phyloP scores from a whole-genome alignment of 2,888 invertebrate species.

The Mechanitis mazaeus region DNA sequence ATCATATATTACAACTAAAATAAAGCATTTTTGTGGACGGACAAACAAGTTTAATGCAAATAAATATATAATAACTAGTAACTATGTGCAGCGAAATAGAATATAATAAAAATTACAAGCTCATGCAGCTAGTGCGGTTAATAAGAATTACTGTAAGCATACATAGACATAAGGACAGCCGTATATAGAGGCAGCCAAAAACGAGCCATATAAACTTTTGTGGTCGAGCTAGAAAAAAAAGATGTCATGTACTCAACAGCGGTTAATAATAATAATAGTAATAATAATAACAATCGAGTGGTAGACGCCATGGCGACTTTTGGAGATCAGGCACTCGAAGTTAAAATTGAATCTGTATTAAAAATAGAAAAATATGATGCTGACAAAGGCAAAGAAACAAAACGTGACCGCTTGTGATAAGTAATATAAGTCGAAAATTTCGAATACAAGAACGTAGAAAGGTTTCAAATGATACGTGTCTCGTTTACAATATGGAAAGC shows the following conservation, averaged over 20 bases:
- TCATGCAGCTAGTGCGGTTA: conserved; percentile 66
- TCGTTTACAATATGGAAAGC: conserved; percentile 62
- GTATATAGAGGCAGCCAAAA: conserved; percentile 74
- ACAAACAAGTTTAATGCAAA: conserved; percentile 51
- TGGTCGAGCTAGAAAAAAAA: conserved; percentile 73
- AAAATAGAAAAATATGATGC: conserved; percentile 34
- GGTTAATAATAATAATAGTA: conserved; percentile 40
- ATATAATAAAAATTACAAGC: conserved; percentile 41
- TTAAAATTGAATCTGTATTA: conserved; percentile 19
- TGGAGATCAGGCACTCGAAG: conserved; percentile 22
- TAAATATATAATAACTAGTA: conserved; percentile 36
- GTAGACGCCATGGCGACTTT: conserved; percentile 22
- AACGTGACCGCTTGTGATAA: conserved; percentile 55
- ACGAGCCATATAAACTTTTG: conserved; percentile 75
- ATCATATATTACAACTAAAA: conserved; percentile 30
- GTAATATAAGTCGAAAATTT: conserved; percentile 37
- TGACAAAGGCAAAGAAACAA: conserved; percentile 54
- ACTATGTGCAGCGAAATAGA: conserved; percentile 30
- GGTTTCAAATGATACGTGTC: conserved; percentile 45
- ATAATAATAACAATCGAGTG: conserved; percentile 29
- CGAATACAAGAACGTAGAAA: conserved; percentile 38
- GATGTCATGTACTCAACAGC: conserved; percentile 61
- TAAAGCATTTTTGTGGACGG: conserved; percentile 54
- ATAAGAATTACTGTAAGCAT: conserved; percentile 69
- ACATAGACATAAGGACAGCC: conserved; percentile 75